Evolutionary conservation across 2,797 vertebrate species (phyloP).

Genomic region (Melopsittacus undulatus): DNA sequence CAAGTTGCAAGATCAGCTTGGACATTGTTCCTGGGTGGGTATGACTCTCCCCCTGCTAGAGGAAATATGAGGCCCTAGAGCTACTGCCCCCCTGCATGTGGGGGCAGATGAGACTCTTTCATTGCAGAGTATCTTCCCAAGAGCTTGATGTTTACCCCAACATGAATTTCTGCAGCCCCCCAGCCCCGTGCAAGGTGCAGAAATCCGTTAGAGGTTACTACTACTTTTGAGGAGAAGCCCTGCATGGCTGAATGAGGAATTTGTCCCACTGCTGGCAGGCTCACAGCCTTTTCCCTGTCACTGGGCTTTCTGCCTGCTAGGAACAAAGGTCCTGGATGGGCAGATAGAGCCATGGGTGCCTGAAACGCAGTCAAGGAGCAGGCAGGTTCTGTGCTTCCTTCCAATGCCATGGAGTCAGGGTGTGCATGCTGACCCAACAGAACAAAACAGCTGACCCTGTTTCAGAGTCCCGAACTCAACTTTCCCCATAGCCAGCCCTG

Average conservation of each 20-base stretch:
- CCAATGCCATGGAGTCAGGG: fast-evolving
- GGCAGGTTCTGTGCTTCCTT: not conserved
- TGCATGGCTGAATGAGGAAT: not conserved
- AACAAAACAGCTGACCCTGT: not conserved
- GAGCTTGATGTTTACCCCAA: not conserved
- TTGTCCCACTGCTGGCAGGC: not conserved
- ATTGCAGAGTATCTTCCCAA: not conserved
- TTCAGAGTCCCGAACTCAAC: not conserved
- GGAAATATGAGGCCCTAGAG: not conserved
- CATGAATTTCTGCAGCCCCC: not conserved
- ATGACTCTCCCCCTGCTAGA: not conserved
- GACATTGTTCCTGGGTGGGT: not conserved
- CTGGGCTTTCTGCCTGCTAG: not conserved
- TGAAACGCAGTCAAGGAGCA: fast-evolving
- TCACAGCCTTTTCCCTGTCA: not conserved
- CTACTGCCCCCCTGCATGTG: not conserved
- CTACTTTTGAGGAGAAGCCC: not conserved
- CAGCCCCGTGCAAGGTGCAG: not conserved
- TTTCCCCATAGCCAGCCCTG: not conserved
- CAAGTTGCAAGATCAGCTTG: not conserved
- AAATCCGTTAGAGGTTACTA: not conserved
- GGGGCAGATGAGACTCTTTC: not conserved
- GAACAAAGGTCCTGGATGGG: not conserved
- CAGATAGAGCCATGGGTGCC: not conserved
- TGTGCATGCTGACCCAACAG: fast-evolving